Evolutionary conservation across 1,140 invertebrate genomes (phyloP).

Genomic region (Magallana angulata): DNA sequence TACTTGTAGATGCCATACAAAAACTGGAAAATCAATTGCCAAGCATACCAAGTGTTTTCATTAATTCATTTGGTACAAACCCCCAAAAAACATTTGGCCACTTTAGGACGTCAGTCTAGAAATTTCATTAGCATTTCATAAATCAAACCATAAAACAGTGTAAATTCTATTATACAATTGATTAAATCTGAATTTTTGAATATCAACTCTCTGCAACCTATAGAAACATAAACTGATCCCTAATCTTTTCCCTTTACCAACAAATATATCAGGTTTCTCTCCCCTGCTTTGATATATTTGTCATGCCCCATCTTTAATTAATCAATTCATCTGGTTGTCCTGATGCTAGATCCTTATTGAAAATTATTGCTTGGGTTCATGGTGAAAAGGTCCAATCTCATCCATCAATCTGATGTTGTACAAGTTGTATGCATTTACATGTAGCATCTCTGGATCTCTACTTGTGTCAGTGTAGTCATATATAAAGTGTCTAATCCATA

Average conservation of each 20-base stretch:
- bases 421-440: too few relatives aligned
- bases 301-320: background rate
- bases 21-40: conserved; percentile 20
- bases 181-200: background rate
- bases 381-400: too few relatives aligned
- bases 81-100: background rate
- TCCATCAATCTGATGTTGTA: too few relatives aligned
- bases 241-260: background rate
- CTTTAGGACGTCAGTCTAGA: background rate
- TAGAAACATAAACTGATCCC: background rate
- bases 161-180: conserved; percentile 1
- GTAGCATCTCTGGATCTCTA: too few relatives aligned
- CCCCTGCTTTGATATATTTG: conserved; percentile 24
- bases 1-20: conserved; percentile 13
- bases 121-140: background rate
- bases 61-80: background rate
- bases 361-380: too few relatives aligned
- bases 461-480: too few relatives aligned
- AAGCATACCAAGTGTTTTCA: background rate
- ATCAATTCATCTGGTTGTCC: background rate
- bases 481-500: too few relatives aligned
- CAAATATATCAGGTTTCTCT: conserved; percentile 1
- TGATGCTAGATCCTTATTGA: too few relatives aligned
- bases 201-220: background rate
- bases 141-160: background rate